Percentiles rank a stretch among this genome's conserved stretches.
These are phyloP conservation scores for Meteorus cinctellus DNA, from an alignment of 2,888 invertebrate species.

Conservation along the genomic window DNA sequence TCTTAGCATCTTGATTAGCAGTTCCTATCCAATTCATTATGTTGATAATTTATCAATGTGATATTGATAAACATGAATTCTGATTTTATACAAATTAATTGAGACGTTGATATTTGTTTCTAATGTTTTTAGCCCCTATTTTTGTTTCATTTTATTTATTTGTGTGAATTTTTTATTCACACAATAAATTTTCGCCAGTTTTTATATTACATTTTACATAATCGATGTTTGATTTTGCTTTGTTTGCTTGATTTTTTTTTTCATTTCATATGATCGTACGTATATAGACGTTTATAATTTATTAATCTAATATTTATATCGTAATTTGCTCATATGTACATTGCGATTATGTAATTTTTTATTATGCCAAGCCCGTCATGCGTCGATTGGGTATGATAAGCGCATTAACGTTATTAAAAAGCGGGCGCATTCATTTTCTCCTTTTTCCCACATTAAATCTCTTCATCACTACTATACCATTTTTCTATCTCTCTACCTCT, in stretches of 20 bases:
- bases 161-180: conserved; percentile 32
- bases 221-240: conserved; percentile 57
- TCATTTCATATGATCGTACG: conserved; percentile 14
- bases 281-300: conserved; percentile 37
- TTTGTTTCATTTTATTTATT: conserved; percentile 25
- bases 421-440: background rate
- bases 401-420: conserved; percentile 25
- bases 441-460: background rate
- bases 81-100: background rate
- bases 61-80: conserved; percentile 45
- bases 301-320: conserved; percentile 50
- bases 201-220: conserved; percentile 60
- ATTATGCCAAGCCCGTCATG: conserved; percentile 35
- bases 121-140: background rate
- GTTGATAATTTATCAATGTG: conserved; percentile 1
- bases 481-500: background rate
- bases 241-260: background rate
- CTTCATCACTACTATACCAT: background rate
- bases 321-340: conserved; percentile 23
- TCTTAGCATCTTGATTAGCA: conserved; percentile 28
- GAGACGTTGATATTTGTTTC: background rate
- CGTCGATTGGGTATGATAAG: conserved; percentile 41
- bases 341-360: conserved; percentile 41
- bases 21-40: conserved; percentile 37
- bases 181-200: conserved; percentile 34